A percentile compares a stretch with the other conserved stretches of the same genome.
Conservation (phyloP, 2,888 invertebrate species). For the Bruchidius siliquastri region DNA sequence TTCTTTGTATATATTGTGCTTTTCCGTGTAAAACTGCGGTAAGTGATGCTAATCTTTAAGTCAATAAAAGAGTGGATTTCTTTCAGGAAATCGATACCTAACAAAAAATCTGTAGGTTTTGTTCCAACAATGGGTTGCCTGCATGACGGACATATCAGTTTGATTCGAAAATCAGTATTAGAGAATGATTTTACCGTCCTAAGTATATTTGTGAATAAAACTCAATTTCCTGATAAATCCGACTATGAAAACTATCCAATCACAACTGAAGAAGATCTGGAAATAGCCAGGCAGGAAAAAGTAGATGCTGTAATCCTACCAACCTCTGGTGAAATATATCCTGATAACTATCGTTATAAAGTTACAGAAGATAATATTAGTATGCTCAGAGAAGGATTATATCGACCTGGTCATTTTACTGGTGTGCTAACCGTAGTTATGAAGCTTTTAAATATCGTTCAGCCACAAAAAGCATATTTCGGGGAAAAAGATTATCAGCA, state of each 20-base stretch:
- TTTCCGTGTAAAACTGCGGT: too few relatives aligned
- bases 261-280: background rate
- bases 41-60: too few relatives aligned
- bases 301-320: background rate
- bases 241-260: background rate
- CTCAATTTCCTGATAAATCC: background rate
- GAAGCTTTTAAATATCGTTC: background rate
- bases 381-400: background rate
- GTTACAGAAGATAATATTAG: background rate
- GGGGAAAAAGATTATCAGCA: background rate
- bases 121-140: background rate
- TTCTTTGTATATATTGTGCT: too few relatives aligned
- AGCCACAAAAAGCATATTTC: background rate
- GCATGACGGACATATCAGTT: background rate
- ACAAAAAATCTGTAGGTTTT: too few relatives aligned
- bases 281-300: background rate
- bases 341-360: background rate
- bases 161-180: background rate
- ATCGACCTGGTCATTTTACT: background rate
- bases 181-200: background rate
- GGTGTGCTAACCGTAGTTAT: background rate
- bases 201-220: background rate
- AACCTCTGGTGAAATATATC: background rate
- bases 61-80: too few relatives aligned
- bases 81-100: too few relatives aligned